Conservation (phyloP, 2,888 invertebrate genomes). For the Clitarchus hookeri region DNA sequence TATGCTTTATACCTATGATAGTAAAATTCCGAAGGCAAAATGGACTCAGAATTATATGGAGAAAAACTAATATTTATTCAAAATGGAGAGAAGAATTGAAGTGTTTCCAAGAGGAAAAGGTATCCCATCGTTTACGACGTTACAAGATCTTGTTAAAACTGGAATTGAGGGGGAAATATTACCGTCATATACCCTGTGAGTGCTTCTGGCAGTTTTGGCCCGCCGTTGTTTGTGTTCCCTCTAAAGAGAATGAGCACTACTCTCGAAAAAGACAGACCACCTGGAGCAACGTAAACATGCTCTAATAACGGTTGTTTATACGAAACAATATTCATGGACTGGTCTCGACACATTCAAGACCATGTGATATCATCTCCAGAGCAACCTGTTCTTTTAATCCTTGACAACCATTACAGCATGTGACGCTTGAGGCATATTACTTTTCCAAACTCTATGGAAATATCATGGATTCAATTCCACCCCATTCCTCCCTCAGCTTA, state of each 20-base stretch:
- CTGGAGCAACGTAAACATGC: not conserved
- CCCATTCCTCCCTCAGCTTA: too few species aligned
- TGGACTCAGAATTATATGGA: too few species aligned
- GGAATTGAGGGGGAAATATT: too few species aligned
- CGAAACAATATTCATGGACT: not conserved
- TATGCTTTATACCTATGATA: too few species aligned
- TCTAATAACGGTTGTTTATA: not conserved
- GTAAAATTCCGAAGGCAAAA: too few species aligned
- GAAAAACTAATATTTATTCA: too few species aligned
- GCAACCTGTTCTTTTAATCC: not conserved
- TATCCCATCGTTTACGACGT: too few species aligned
- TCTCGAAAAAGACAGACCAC: not conserved
- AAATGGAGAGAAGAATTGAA: too few species aligned
- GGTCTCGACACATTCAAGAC: not conserved
- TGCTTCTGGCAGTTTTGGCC: not conserved
- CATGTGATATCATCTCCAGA: slow-evolving; percentile 4
- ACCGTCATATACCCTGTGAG: not conserved
- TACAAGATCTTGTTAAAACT: too few species aligned
- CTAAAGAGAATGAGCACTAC: not conserved
- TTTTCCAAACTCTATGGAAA: not conserved
- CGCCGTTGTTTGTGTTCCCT: not conserved
- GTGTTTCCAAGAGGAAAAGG: too few species aligned
- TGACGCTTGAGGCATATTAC: not conserved
- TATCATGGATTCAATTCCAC: too few species aligned
- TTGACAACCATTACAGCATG: not conserved